Percentiles rank a stretch among this genome's conserved stretches.
Conservation (phyloP, 2,888 invertebrate species). For the Chloroclystis v-ata region DNA sequence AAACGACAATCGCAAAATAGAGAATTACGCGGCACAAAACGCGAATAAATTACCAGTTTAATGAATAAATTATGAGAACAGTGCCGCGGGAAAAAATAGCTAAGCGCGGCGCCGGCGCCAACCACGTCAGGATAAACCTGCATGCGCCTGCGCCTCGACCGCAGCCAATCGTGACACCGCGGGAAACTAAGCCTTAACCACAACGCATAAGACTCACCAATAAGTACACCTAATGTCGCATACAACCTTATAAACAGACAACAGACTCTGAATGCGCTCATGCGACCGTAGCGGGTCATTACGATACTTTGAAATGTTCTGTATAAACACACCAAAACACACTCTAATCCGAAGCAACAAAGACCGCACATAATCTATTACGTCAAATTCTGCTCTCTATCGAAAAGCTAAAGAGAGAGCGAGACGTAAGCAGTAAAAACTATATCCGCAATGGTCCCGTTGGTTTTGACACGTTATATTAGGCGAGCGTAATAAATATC, state of each 20-base stretch:
- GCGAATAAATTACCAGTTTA: constrained; percentile 65
- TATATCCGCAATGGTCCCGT: constrained; percentile 63
- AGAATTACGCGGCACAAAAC: constrained; percentile 56
- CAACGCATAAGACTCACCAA: constrained; percentile 32
- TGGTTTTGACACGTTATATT: constrained; percentile 66
- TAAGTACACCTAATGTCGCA: constrained; percentile 17
- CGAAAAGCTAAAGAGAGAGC: constrained; percentile 41
- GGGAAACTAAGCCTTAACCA: constrained; percentile 39
- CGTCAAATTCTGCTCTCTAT: constrained; percentile 38
- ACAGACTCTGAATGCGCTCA: constrained; percentile 67
- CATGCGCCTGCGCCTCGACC: constrained; percentile 52
- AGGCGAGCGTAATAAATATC: constrained; percentile 65
- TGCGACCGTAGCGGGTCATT: constrained; percentile 75
- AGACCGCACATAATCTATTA: constrained; percentile 46
- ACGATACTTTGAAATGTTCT: constrained; percentile 66
- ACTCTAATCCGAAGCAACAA: constrained; percentile 55
- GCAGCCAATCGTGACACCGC: constrained; percentile 36
- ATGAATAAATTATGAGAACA: constrained; percentile 72
- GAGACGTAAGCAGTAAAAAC: constrained; percentile 52
- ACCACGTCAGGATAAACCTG: constrained; percentile 62
- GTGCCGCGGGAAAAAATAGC: constrained; percentile 70
- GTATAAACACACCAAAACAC: constrained; percentile 53
- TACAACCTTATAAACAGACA: constrained; percentile 48
- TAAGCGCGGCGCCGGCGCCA: constrained; percentile 71
- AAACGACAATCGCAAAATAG: constrained; percentile 60